These are phyloP conservation scores for Heterotilapia buettikoferi DNA, from an alignment of 2,113 vertebrate species.

Conservation along the genomic window DNA sequence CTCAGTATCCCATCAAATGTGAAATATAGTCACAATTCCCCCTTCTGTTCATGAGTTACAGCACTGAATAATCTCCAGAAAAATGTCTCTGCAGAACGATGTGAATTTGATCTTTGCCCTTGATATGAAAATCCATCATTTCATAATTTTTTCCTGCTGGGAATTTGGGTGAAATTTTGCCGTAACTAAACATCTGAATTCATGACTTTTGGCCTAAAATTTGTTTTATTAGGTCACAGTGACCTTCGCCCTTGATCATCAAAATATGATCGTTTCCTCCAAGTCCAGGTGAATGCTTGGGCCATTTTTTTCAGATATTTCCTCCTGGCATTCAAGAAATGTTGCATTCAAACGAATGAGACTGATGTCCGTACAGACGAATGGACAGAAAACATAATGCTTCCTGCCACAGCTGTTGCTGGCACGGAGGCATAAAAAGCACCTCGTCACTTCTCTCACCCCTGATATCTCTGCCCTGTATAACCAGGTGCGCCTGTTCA, in stretches of 20 bases:
- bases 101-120: neutral
- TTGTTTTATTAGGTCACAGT: neutral
- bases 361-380: neutral
- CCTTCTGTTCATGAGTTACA: neutral
- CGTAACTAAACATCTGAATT: neutral
- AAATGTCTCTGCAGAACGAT: neutral
- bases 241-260: neutral
- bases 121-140: neutral
- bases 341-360: neutral
- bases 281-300: neutral
- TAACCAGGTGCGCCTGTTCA: conserved; percentile 40
- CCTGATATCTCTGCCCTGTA: neutral
- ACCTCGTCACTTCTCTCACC: neutral
- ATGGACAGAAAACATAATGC: neutral
- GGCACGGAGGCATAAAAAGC: neutral
- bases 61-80: neutral
- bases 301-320: neutral
- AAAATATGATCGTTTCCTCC: neutral
- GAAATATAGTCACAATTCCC: neutral
- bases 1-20: neutral
- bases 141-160: neutral
- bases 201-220: neutral
- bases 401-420: neutral
- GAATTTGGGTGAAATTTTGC: neutral
- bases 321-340: neutral